A percentile compares a stretch with the other conserved stretches of the same genome.
These are phyloP conservation scores for Cryptoleucopteryx plumbea DNA, from an alignment of 2,113 vertebrate genomes.

Conservation along the genomic window DNA sequence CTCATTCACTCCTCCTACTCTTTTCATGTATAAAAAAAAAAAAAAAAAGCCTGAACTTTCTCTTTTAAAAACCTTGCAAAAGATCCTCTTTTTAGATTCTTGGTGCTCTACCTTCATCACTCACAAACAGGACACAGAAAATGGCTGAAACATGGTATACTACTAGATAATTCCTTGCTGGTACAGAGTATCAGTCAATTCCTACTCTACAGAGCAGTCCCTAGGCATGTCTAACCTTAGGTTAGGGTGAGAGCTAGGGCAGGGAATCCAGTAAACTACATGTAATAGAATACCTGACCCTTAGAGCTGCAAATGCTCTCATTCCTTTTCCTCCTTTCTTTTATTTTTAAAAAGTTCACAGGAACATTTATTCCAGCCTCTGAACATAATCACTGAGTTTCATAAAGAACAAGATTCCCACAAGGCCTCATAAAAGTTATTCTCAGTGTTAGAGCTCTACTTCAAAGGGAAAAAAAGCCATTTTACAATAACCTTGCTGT, in stretches of 20 bases:
- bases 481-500: conserved; percentile 56
- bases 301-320: background rate
- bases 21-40: no score
- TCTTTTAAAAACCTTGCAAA: background rate
- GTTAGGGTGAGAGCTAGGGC: background rate
- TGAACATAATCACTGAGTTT: conserved; percentile 37
- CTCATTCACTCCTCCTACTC: background rate
- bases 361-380: conserved; percentile 35
- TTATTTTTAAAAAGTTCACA: conserved; percentile 30
- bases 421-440: conserved; percentile 54
- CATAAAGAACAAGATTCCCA: conserved; percentile 43
- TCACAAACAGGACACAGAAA: background rate
- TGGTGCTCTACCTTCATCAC: background rate
- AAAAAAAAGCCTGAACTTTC: background rate
- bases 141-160: background rate
- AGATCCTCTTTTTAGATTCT: background rate
- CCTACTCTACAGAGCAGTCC: background rate
- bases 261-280: background rate
- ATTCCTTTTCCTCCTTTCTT: background rate
- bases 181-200: background rate
- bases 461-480: conserved; percentile 50
- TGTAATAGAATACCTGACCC: background rate
- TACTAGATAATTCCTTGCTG: background rate
- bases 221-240: background rate
- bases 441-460: conserved; percentile 4